phyloP scores from a whole-genome alignment of 2,888 invertebrate species.

The Keiferia lycopersicella region DNA sequence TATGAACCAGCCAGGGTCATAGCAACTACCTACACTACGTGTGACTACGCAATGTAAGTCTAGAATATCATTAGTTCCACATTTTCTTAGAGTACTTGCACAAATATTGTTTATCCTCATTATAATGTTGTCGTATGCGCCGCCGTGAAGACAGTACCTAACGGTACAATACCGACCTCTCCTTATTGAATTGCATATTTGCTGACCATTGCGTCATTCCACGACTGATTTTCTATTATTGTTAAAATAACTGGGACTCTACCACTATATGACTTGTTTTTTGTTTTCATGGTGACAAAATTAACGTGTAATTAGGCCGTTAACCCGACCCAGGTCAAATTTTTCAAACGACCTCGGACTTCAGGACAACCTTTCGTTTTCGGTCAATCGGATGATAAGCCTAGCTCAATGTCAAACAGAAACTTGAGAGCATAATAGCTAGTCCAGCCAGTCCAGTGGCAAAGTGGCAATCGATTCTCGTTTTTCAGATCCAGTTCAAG shows the following conservation, averaged over 20 bases:
- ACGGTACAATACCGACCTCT: constrained; percentile 18
- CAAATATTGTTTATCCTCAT: background rate
- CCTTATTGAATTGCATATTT: constrained; percentile 14
- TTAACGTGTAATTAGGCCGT: too few relatives aligned
- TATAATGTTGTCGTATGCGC: background rate
- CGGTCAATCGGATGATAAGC: background rate
- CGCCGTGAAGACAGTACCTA: constrained; percentile 5
- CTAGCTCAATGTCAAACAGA: background rate
- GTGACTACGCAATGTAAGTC: background rate
- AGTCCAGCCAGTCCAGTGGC: too few relatives aligned
- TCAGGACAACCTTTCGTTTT: background rate
- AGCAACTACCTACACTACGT: background rate
- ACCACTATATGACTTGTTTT: background rate
- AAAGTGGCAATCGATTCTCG: too few relatives aligned
- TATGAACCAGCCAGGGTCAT: background rate
- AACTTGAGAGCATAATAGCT: too few relatives aligned
- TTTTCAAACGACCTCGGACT: background rate
- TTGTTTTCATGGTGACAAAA: background rate
- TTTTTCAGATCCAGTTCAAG: too few relatives aligned
- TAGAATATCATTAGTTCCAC: background rate
- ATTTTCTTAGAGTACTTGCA: background rate
- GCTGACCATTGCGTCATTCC: constrained; percentile 15
- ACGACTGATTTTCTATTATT: constrained; percentile 8
- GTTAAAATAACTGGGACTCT: constrained; percentile 9
- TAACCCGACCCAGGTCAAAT: background rate